Percentiles rank a stretch among this genome's conserved stretches.
Conservation (phyloP, 2,888 invertebrate species). For the Xestia c-nigrum region DNA sequence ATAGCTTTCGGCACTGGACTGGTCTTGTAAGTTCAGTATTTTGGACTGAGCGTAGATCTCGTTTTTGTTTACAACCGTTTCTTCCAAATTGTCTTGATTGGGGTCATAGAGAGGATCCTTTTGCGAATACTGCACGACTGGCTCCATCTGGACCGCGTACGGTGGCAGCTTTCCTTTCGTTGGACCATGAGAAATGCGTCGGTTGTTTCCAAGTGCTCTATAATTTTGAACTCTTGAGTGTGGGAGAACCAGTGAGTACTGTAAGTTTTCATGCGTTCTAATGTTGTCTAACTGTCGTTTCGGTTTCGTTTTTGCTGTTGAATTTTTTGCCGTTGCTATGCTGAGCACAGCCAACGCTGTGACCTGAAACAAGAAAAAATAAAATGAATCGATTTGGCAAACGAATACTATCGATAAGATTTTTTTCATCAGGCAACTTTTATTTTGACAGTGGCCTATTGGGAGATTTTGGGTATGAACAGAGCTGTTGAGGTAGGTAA, state of each 20-base stretch:
- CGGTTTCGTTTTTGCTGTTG: constrained; percentile 88
- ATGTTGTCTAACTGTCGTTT: constrained; percentile 89
- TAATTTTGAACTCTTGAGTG: constrained; percentile 90
- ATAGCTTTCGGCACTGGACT: constrained; percentile 81
- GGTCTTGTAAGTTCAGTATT: constrained; percentile 86
- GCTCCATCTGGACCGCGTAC: constrained; percentile 95
- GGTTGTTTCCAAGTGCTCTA: constrained; percentile 87
- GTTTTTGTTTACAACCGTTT: constrained; percentile 83
- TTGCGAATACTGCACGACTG: constrained; percentile 94
- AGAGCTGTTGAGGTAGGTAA: background rate
- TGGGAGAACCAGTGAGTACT: constrained; percentile 91
- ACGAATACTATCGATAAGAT: constrained; percentile 27
- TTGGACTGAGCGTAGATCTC: constrained; percentile 88
- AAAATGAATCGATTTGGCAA: constrained; percentile 45
- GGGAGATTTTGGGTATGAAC: background rate
- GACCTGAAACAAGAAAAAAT: constrained; percentile 87
- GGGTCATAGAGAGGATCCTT: constrained; percentile 94
- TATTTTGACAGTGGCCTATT: background rate
- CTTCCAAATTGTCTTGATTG: constrained; percentile 86
- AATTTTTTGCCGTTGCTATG: constrained; percentile 86
- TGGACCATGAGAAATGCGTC: constrained; percentile 89
- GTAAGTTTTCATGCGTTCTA: constrained; percentile 90
- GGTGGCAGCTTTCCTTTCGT: constrained; percentile 91
- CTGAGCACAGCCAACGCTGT: constrained; percentile 90
- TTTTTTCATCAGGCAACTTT: constrained; percentile 53